These are phyloP conservation scores for Hippoglossus hippoglossus DNA, from an alignment of 2,797 vertebrate species.

Conservation along the genomic window DNA sequence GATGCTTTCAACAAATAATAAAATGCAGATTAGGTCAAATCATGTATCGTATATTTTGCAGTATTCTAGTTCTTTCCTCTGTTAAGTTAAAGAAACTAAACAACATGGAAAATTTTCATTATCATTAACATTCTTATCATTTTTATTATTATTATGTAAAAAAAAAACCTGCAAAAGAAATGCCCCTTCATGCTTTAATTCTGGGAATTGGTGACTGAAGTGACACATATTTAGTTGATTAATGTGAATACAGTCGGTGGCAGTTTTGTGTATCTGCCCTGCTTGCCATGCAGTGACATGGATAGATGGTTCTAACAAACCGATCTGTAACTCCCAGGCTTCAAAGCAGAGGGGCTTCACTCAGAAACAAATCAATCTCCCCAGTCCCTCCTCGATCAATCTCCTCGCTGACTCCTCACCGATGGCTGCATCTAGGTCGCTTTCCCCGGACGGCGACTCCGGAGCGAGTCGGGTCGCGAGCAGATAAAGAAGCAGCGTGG, in stretches of 20 bases:
- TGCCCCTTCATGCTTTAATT: neutral
- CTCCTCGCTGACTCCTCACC: slow-evolving; percentile 26
- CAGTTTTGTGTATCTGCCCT: neutral
- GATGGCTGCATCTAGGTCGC: slow-evolving; percentile 25
- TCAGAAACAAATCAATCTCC: slow-evolving; percentile 45
- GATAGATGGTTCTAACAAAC: slow-evolving; percentile 35
- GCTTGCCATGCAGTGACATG: slow-evolving; percentile 1
- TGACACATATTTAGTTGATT: neutral
- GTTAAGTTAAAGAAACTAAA: too few relatives aligned
- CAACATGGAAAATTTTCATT: too few relatives aligned
- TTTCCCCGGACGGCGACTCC: slow-evolving; percentile 31
- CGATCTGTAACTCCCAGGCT: slow-evolving; percentile 29
- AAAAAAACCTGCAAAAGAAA: neutral
- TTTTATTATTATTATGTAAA: too few relatives aligned
- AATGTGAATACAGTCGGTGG: slow-evolving; percentile 34
- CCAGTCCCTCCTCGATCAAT: slow-evolving; percentile 13
- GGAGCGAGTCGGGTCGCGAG: slow-evolving; percentile 39
- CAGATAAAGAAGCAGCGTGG: slow-evolving; percentile 59
- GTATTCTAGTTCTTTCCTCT: too few relatives aligned
- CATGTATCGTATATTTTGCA: too few relatives aligned
- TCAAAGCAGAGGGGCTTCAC: slow-evolving; percentile 24
- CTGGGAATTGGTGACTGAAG: neutral
- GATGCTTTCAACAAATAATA: too few relatives aligned
- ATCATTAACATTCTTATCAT: too few relatives aligned
- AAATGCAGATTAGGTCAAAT: too few relatives aligned